Base-by-base conservation (phyloP, 2,113 vertebrate genomes). In the Leucopsar rothschildi region DNA sequence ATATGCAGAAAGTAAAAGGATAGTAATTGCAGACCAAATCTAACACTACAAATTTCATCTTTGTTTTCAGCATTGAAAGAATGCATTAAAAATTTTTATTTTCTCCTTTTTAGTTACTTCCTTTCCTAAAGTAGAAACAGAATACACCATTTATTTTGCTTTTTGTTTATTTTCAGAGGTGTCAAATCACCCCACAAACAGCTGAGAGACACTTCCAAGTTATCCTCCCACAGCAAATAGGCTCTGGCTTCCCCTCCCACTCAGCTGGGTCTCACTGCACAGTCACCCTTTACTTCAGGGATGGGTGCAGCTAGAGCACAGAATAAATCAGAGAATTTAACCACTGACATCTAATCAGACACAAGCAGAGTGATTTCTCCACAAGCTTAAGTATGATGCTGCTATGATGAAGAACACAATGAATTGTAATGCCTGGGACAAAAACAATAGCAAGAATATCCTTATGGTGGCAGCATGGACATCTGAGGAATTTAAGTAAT, bases 361-460 rank as follows among this genome's bases (percentile, higher is more conserved):
- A 59, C 42, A 85, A 55, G 12, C 23, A 35, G 40, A 79, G 37
- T 25, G 4, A 81, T 23, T 70, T 84, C 33, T 78, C 42, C n/a
- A 53, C 20, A 66, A 27, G 25, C 28, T 81, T 65, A 65, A 53
- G 35, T 73, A 25, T 18, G 15, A 57, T 31, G 22, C 15, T 39
- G 35, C 25, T 35, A 13, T 3, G 28, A 20, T n/a, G 31, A 75
- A 24, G 12, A 71, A 71, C 28, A 55, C 13, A 59, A 47, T 11
- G 7, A 71, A 60, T 21, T 15, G 24, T 68, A 72, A 68, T 3
- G 11, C 33, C 49, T 52, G 23, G 24, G 49, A 92, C 39, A 78
- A 82, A 66, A 47, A 21, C 0, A 4, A 84, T 0, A 0, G 31
- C 23, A 53, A 27, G 11, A 68, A 29, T 23, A 42, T 15, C 33